These are phyloP conservation scores for Pterocles gutturalis DNA, from an alignment of 2,113 vertebrate genomes.

Conservation along the genomic window DNA sequence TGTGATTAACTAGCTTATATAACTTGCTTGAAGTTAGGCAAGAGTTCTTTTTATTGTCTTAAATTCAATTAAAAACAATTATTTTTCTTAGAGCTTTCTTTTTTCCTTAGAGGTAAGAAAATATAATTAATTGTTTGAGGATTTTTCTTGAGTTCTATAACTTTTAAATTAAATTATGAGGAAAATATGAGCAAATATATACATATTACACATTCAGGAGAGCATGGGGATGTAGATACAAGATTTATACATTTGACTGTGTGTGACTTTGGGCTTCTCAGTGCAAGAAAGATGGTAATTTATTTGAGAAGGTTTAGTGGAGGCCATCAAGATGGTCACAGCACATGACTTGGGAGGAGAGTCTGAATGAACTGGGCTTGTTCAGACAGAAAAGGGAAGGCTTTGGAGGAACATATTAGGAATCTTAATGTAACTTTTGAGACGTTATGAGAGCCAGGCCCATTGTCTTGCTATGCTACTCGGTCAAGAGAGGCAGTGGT, in stretches of 20 bases:
- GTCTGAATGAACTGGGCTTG: background rate
- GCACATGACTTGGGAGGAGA: background rate
- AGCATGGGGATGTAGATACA: background rate
- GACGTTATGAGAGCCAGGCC: background rate
- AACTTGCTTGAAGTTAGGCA: background rate
- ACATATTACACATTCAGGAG: background rate
- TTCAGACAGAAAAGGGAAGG: background rate
- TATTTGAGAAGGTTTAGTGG: background rate
- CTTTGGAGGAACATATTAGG: background rate
- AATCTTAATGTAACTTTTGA: rapidly evolving
- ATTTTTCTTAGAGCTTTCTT: background rate
- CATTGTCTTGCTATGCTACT: background rate
- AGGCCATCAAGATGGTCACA: background rate
- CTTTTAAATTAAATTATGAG: background rate
- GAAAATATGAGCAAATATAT: background rate
- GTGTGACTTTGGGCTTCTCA: background rate
- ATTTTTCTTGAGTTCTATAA: background rate
- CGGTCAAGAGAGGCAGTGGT: background rate
- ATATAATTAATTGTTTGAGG: background rate
- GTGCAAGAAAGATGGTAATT: background rate
- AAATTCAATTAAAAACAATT: background rate
- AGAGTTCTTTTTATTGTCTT: background rate
- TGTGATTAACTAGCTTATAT: background rate
- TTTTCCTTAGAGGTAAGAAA: background rate
- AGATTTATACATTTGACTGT: background rate